Evolutionary conservation across 2,797 vertebrate genomes (phyloP), one percentile per base, ranked within the genome.

Genomic region (Clarias platycephalus): DNA sequence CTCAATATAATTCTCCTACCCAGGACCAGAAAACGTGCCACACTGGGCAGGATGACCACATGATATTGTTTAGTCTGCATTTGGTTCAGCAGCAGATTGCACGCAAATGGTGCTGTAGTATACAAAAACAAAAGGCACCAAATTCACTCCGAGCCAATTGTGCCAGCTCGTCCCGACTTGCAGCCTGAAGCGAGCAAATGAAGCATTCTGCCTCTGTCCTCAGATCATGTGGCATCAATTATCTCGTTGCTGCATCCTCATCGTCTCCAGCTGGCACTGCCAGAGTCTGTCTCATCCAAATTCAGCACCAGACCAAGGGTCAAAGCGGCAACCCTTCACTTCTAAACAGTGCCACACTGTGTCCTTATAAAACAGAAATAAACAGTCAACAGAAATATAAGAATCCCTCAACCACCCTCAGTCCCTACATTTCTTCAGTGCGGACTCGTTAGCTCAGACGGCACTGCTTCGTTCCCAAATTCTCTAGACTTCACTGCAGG

Each of bases 311-410:
- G 5, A 20, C 55, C 31, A 58, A 78, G 40, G 80, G 74, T 82
- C 63, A 78, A n/a, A 71, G 34, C 2, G 4, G 34, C 63, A 37
- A 5, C 13, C 58, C 13, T 79, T 40, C 60, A 37, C 77, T 79
- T 49, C 16, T 37, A 79, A 63, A 44, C 22, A 40, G 24, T 10
- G 63, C 37, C 63, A 63, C 37, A 44, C 24, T 1, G 24, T 78
- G 37, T 10, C 60, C 40, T 49, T 64, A 60, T 12, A 26, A 63
- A 7, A 44, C 34, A 44, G 22, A 13, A 12, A 1, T 4, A 66
- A 31, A 15, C 84, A 62, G 85, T 62, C 86, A 89, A 68, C 87
- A 90, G 53, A 40, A 77, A 79, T n/a, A 49, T 28, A 91, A 89
- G 81, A 81, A 62, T 84, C 83, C 37, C 63, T 9, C 7, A 60